phyloP scores from a whole-genome alignment of 2,888 invertebrate genomes.

The Limnephilus rhombicus region DNA sequence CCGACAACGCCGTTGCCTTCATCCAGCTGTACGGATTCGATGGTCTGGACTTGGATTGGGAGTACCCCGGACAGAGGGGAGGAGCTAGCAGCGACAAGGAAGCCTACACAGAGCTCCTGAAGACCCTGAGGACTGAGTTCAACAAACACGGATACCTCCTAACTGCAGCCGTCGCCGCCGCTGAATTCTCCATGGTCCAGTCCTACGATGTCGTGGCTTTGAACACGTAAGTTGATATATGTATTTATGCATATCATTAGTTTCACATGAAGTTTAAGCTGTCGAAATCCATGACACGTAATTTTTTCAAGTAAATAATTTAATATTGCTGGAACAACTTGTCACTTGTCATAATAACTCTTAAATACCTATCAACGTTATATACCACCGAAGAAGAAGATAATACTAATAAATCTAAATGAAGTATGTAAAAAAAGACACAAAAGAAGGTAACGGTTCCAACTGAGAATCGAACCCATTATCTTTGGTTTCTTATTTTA shows the following conservation, averaged over 20 bases:
- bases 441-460: no score
- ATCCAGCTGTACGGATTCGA: constrained; percentile 80
- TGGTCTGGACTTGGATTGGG: constrained; percentile 87
- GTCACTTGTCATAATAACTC: no score
- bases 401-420: no score
- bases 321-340: no score
- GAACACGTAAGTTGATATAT: constrained; percentile 71
- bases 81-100: constrained; percentile 71
- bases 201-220: constrained; percentile 81
- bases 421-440: no score
- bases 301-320: background rate
- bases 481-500: no score
- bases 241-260: background rate
- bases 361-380: no score
- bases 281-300: background rate
- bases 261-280: background rate
- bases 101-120: constrained; percentile 77
- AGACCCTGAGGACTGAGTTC: constrained; percentile 78
- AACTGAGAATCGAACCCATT: no score
- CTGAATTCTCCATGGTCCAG: constrained; percentile 72
- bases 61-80: constrained; percentile 76
- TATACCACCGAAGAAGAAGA: no score
- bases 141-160: constrained; percentile 76
- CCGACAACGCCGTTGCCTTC: constrained; percentile 77
- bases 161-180: constrained; percentile 80